These are phyloP conservation scores for Simalia tracyae DNA, from an alignment of 2,797 vertebrate genomes.

Conservation along the genomic window DNA sequence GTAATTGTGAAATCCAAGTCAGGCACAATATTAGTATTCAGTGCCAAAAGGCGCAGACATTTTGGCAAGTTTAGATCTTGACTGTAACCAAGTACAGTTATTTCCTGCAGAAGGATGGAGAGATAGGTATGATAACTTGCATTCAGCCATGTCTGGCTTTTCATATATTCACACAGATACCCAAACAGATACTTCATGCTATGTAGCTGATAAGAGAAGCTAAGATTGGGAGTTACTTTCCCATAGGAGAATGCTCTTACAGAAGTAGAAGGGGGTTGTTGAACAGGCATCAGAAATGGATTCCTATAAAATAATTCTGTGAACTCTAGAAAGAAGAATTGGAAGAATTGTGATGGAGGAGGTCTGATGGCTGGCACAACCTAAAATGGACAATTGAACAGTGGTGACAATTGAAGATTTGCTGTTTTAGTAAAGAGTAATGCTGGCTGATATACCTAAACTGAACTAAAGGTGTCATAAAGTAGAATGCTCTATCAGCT, in stretches of 20 bases:
- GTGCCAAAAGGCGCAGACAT: not conserved
- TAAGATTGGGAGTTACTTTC: not conserved
- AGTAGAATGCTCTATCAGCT: not conserved
- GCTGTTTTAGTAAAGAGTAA: not conserved
- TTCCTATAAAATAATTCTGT: not conserved
- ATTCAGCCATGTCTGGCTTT: not conserved
- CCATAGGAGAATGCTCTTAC: not conserved
- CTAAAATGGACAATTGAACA: not conserved
- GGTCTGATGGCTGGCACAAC: not conserved
- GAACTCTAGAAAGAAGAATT: not conserved
- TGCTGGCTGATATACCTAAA: not conserved
- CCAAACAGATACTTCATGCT: not conserved
- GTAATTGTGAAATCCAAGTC: not conserved
- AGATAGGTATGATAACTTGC: not conserved
- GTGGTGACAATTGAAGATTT: not conserved
- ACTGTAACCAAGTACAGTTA: not conserved
- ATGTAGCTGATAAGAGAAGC: not conserved
- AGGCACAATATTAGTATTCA: not conserved
- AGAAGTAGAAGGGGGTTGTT: not conserved
- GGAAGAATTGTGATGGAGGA: not conserved
- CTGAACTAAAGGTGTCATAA: not conserved
- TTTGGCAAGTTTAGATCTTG: not conserved
- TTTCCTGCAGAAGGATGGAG: not conserved
- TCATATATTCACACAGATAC: not conserved
- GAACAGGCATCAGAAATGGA: not conserved